A percentile compares a stretch with the other conserved stretches of the same genome.
phyloP scores from a whole-genome alignment of 2,888 invertebrate species.

The Gastracanthus pulcherrimus region DNA sequence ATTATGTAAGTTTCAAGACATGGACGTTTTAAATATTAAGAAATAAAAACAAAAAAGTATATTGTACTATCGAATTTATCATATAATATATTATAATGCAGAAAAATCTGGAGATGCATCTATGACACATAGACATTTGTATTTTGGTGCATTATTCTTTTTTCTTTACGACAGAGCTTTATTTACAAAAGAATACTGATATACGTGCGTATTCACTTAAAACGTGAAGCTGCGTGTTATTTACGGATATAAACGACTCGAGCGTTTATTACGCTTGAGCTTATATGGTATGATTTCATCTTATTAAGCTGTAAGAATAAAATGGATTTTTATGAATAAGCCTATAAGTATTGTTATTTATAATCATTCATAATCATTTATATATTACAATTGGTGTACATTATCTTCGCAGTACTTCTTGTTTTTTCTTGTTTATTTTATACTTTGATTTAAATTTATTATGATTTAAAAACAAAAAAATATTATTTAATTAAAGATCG shows the following conservation, averaged over 20 bases:
- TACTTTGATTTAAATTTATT: too few species aligned
- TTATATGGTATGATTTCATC: conserved; percentile 20
- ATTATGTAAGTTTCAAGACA: conserved; percentile 42
- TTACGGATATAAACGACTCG: conserved; percentile 20
- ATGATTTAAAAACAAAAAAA: too few species aligned
- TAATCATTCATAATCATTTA: background rate
- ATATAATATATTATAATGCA: conserved; percentile 4
- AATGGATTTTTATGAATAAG: conserved; percentile 46
- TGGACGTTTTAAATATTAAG: conserved; percentile 54
- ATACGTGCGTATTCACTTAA: conserved; percentile 25
- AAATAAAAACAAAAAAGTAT: conserved; percentile 19
- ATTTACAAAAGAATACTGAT: conserved; percentile 7
- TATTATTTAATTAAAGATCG: too few species aligned
- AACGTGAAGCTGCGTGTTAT: conserved; percentile 31
- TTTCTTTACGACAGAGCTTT: conserved; percentile 20
- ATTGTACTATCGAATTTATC: conserved; percentile 26
- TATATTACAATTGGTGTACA: too few species aligned
- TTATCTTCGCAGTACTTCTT: too few species aligned
- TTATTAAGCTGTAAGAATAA: conserved; percentile 42
- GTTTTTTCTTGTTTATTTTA: too few species aligned
- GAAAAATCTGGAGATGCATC: conserved; percentile 8
- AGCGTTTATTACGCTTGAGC: conserved; percentile 27
- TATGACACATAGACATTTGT: conserved; percentile 21
- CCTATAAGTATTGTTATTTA: background rate
- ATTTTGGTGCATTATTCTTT: conserved; percentile 14